Evolutionary conservation across 2,888 invertebrate genomes (phyloP).

Genomic region (Trileptium ribeirensis): DNA sequence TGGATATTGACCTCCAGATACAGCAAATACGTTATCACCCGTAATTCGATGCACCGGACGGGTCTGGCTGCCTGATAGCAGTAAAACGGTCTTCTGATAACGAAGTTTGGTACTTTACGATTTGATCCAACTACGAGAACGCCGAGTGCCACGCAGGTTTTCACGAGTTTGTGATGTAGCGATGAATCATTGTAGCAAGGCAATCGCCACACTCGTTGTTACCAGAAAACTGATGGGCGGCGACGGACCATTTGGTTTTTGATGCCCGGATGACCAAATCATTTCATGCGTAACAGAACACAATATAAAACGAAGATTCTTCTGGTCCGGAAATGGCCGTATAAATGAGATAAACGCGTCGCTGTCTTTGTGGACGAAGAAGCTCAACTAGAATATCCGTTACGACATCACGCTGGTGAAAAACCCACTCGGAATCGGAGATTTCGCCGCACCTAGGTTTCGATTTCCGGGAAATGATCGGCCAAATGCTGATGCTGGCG

Average conservation of each 20-base stretch:
- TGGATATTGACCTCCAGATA: neutral
- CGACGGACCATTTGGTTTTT: too few species aligned
- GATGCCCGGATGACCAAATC: neutral
- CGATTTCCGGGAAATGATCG: neutral
- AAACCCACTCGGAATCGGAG: neutral
- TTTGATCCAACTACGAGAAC: too few species aligned
- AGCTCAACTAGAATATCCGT: neutral
- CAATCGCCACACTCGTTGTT: too few species aligned
- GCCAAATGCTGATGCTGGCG: neutral
- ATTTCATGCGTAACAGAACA: neutral
- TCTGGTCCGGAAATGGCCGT: neutral
- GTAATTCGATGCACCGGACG: neutral
- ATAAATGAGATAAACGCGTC: neutral
- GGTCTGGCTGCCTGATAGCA: neutral
- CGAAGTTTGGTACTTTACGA: too few species aligned
- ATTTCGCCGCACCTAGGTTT: neutral
- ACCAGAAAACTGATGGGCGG: too few species aligned
- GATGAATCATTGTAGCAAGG: too few species aligned
- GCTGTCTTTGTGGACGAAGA: neutral
- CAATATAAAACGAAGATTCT: neutral
- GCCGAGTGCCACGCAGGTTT: too few species aligned
- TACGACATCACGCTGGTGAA: neutral
- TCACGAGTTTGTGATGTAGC: too few species aligned
- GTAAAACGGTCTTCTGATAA: neutral
- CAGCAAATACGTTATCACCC: neutral